These are phyloP conservation scores for Myopa testacea DNA, from an alignment of 2,888 invertebrate genomes.

Conservation along the genomic window DNA sequence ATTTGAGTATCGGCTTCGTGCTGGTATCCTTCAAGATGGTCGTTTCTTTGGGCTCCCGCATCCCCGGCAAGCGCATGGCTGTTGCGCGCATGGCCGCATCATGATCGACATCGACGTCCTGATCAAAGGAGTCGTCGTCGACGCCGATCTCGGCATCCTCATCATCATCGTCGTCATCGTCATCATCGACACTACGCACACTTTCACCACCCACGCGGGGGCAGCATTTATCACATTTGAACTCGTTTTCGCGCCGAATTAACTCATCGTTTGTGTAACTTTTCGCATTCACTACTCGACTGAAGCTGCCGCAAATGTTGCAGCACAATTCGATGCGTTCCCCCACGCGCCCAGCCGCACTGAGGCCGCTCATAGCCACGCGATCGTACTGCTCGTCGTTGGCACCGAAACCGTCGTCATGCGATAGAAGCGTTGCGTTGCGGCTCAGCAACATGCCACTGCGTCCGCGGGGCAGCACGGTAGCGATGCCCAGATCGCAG, in stretches of 20 bases:
- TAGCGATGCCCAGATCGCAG: slow-evolving; percentile 50
- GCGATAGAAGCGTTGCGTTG: slow-evolving; percentile 54
- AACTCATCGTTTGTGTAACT: slow-evolving; percentile 55
- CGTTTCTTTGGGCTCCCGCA: slow-evolving; percentile 54
- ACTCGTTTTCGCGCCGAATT: slow-evolving; percentile 54
- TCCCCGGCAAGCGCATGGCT: slow-evolving; percentile 59
- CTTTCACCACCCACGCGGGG: slow-evolving; percentile 52
- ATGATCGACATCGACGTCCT: slow-evolving; percentile 54
- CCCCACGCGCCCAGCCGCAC: slow-evolving; percentile 47
- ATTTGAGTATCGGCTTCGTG: slow-evolving; percentile 85
- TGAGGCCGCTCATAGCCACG: slow-evolving; percentile 34
- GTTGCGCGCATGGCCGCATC: slow-evolving; percentile 41
- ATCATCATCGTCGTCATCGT: slow-evolving; percentile 37
- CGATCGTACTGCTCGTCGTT: slow-evolving; percentile 44
- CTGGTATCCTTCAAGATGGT: slow-evolving; percentile 67
- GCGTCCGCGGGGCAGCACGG: slow-evolving; percentile 28
- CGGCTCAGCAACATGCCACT: slow-evolving; percentile 62
- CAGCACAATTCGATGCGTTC: slow-evolving; percentile 60
- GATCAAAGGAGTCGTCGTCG: slow-evolving; percentile 51
- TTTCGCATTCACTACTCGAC: slow-evolving; percentile 54
- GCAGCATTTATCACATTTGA: slow-evolving; percentile 64
- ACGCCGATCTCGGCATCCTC: slow-evolving; percentile 55
- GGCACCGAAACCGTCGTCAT: slow-evolving; percentile 50
- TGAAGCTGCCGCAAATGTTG: slow-evolving; percentile 60
- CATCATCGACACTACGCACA: slow-evolving; percentile 55